phyloP scores from a whole-genome alignment of 2,888 invertebrate species.

The Sturmia bella region DNA sequence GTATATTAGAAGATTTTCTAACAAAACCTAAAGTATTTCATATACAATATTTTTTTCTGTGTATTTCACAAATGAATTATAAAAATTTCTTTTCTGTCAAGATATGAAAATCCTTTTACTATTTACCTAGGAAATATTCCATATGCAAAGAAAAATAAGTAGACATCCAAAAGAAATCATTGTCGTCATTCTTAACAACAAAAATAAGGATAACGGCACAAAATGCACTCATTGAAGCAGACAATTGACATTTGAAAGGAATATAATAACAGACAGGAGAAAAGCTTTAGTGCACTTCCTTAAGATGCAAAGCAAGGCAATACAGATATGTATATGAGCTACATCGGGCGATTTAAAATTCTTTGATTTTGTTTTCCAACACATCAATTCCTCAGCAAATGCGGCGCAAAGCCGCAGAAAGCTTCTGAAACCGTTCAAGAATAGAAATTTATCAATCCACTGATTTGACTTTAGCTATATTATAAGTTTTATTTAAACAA shows the following conservation, averaged over 20 bases:
- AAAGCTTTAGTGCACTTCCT: slow-evolving; percentile 50
- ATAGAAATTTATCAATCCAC: too few species aligned
- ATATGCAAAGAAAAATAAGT: slow-evolving; percentile 62
- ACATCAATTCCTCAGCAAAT: not conserved
- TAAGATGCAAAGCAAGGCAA: slow-evolving; percentile 23
- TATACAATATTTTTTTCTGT: slow-evolving; percentile 2
- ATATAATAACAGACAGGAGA: slow-evolving; percentile 48
- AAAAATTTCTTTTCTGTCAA: slow-evolving; percentile 1
- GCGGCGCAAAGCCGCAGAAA: too few species aligned
- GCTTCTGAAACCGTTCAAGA: too few species aligned
- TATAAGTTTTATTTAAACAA: too few species aligned
- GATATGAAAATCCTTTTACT: slow-evolving; percentile 28
- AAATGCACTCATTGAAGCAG: slow-evolving; percentile 71
- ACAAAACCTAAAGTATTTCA: not conserved
- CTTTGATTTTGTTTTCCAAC: too few species aligned
- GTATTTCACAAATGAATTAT: not conserved
- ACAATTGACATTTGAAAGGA: slow-evolving; percentile 80
- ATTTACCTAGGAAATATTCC: slow-evolving; percentile 37
- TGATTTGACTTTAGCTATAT: too few species aligned
- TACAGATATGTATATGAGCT: not conserved
- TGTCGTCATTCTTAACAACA: slow-evolving; percentile 41
- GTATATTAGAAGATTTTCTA: too few species aligned
- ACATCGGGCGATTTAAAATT: slow-evolving; percentile 2
- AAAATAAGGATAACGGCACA: slow-evolving; percentile 13
- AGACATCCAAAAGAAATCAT: slow-evolving; percentile 50